Evolutionary conservation across 1,140 invertebrate species (phyloP), one percentile per base, ranked within the genome.

Genomic region (Tribolium madens): DNA sequence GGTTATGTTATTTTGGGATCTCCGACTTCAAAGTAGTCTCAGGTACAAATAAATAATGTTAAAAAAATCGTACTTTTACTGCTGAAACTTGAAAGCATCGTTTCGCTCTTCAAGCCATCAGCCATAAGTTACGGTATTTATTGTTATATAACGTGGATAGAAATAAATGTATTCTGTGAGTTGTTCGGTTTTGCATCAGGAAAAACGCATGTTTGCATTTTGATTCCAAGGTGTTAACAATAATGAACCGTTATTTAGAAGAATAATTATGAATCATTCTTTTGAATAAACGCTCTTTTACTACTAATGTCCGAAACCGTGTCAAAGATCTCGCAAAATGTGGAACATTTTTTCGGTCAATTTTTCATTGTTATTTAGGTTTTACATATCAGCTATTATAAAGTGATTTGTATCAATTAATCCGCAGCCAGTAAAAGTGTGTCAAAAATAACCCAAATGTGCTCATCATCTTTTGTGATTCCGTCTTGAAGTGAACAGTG

Each of bases 1-100:
- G 68, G 68, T 64, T 64, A 72, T 73, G 76, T 79, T 80, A 80
- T 81, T 81, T 81, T 80, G 69, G 79, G 79, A 74, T 53, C 50
- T 53, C 42, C 69, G 33, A 71, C 57, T 36, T 64, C 57, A 64
- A 53, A 33, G 46, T 52, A 50, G 48, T 50, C 18, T 7, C 70
- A 72, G 70, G 70, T 72, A 72, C 17, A 50, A 72, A 52, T 50
- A 72, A 72, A 72, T 31, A 72, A 48, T 21, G 0, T 12, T 14
- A 50, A 72, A 48, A 72, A 71, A 72, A 33, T 33, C n/a, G 53
- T 60, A 31, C 53, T 60, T 60, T 60, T 60, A 60, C 57, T 14
- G 31, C 57, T 33, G 36, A 12, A 50, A 13, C 9, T 47, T 47
- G 46, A 47, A n/a, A 52, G n/a, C 13, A 14, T 5, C 48, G 9